phyloP scores from a whole-genome alignment of 2,113 vertebrate species.

The Jacana jacana region DNA sequence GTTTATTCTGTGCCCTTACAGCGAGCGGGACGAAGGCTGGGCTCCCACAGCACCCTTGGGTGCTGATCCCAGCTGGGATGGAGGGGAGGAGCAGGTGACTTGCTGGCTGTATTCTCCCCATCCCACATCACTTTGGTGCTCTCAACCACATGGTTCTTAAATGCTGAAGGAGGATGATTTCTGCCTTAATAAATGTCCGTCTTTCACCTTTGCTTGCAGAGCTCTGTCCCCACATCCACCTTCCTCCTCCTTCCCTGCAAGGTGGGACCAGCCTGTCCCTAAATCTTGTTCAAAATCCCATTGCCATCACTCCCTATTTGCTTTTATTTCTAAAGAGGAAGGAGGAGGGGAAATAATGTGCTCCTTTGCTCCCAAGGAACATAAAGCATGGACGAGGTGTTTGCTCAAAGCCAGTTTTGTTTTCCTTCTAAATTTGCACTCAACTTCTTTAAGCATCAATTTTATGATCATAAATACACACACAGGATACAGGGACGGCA shows the following conservation, averaged over 20 bases:
- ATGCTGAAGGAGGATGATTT: neutral
- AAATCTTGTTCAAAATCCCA: neutral
- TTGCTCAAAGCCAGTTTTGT: neutral
- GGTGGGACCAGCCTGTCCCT: neutral
- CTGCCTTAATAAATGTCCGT: neutral
- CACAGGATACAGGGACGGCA: rapidly evolving
- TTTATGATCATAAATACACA: neutral
- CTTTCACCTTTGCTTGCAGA: neutral
- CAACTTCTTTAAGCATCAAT: neutral
- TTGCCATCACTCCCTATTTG: neutral
- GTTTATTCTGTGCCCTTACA: neutral
- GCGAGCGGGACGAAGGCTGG: neutral
- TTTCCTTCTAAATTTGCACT: neutral
- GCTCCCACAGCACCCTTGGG: neutral
- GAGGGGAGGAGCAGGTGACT: rapidly evolving
- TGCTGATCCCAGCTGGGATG: rapidly evolving
- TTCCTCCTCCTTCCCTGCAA: neutral
- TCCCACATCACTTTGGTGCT: rapidly evolving
- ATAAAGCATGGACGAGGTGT: neutral
- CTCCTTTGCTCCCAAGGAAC: neutral
- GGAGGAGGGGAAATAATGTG: neutral
- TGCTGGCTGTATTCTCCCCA: neutral
- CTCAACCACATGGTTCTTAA: neutral
- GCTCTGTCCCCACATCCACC: neutral
- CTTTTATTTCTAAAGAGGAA: neutral